phyloP scores from a whole-genome alignment of 2,113 vertebrate genomes.

The Cygnus buccinator region DNA sequence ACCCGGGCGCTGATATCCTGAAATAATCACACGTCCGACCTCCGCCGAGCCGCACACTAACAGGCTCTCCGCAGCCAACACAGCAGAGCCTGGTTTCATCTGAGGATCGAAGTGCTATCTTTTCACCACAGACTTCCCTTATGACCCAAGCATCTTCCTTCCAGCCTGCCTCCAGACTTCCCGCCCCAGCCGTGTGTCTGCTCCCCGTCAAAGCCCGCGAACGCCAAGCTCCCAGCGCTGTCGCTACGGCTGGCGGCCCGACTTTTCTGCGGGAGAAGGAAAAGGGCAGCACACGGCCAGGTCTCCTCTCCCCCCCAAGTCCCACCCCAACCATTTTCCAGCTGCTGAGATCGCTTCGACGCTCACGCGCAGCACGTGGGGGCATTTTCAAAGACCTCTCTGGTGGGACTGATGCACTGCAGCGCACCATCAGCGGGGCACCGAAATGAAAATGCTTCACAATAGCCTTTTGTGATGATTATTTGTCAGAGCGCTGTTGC shows the following conservation, averaged over 20 bases:
- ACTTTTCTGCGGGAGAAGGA: background rate
- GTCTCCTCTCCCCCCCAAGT: background rate
- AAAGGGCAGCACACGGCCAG: background rate
- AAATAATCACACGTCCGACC: background rate
- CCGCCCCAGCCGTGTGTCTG: background rate
- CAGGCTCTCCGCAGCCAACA: background rate
- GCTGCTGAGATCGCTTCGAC: background rate
- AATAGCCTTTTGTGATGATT: background rate
- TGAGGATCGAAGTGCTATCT: background rate
- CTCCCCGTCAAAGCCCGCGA: background rate
- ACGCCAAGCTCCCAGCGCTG: background rate
- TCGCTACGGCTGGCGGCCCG: background rate
- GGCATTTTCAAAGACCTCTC: background rate
- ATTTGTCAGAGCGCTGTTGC: background rate
- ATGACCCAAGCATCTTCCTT: slow-evolving; percentile 9
- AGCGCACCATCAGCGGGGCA: rapidly evolving
- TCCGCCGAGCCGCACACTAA: background rate
- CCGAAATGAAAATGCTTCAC: background rate
- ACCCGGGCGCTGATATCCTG: background rate
- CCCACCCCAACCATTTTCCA: background rate
- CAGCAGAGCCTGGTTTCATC: background rate
- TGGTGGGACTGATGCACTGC: background rate
- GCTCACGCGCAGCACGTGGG: background rate
- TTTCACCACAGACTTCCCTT: slow-evolving; percentile 27
- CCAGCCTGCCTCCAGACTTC: background rate